Percentiles rank a stretch among this genome's conserved stretches.
phyloP scores from a whole-genome alignment of 2,113 vertebrate species.

The Scolopax mira region DNA sequence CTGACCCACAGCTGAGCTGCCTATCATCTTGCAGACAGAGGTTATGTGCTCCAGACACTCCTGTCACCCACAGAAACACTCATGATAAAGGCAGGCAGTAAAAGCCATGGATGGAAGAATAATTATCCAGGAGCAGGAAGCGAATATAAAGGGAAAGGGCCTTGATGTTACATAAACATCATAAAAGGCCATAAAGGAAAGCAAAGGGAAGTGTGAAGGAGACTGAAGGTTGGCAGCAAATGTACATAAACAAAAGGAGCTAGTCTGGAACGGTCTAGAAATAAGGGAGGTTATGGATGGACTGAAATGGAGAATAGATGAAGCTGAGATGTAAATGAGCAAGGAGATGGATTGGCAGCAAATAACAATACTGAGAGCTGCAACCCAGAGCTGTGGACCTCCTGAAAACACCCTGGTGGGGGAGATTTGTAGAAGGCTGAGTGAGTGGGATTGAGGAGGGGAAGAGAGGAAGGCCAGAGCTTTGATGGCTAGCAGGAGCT shows the following conservation, averaged over 20 bases:
- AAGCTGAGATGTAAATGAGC: background rate
- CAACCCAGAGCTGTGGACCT: background rate
- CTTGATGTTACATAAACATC: slow-evolving; percentile 51
- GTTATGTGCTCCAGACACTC: background rate
- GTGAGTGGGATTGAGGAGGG: background rate
- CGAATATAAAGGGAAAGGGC: slow-evolving; percentile 49
- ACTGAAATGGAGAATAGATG: background rate
- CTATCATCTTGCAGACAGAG: background rate
- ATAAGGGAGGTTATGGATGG: background rate
- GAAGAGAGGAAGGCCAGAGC: background rate
- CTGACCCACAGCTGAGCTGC: background rate
- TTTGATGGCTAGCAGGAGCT: fast-evolving
- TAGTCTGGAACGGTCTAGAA: background rate
- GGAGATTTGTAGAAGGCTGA: background rate
- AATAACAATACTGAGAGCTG: background rate
- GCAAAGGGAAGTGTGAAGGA: slow-evolving; percentile 48
- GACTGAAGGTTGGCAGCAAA: slow-evolving; percentile 42
- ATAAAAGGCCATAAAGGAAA: slow-evolving; percentile 57
- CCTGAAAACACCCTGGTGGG: background rate
- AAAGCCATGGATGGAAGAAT: slow-evolving; percentile 16
- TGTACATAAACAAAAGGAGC: slow-evolving; percentile 22
- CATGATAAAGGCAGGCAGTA: slow-evolving; percentile 36
- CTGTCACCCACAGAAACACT: slow-evolving; percentile 28
- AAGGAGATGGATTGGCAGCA: background rate
- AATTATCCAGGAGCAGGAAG: slow-evolving; percentile 4